Evolutionary conservation across 2,888 invertebrate genomes (phyloP).

Genomic region (Amphiduros pacificus): DNA sequence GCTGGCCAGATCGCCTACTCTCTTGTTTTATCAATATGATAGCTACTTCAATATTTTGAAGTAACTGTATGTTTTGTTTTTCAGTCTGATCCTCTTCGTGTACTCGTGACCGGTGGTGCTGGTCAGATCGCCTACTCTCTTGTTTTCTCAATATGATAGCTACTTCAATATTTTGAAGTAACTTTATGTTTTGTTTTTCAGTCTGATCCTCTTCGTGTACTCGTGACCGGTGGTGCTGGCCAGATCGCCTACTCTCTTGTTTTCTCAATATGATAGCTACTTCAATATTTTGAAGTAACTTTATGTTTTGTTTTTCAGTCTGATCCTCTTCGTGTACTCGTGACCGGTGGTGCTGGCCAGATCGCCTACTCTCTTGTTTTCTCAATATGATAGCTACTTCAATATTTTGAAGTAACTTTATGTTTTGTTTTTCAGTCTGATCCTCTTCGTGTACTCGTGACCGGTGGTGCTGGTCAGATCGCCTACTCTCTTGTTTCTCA

Average conservation of each 20-base stretch:
- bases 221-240: constrained; percentile 97
- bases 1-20: constrained; percentile 99
- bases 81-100: constrained; percentile 72
- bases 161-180: too few relatives aligned
- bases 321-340: constrained; percentile 82
- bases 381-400: too few relatives aligned
- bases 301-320: too few relatives aligned
- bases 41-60: too few relatives aligned
- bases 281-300: too few relatives aligned
- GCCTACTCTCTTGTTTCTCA: constrained; percentile 98
- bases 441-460: constrained; percentile 90
- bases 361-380: constrained; percentile 96
- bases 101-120: constrained; percentile 97
- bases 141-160: constrained; percentile 89
- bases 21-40: constrained; percentile 88
- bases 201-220: constrained; percentile 77
- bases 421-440: constrained; percentile 20
- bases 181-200: too few relatives aligned
- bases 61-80: too few relatives aligned
- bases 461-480: constrained; percentile 99
- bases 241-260: constrained; percentile 98
- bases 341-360: constrained; percentile 99
- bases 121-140: constrained; percentile 99
- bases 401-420: too few relatives aligned
- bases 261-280: too few relatives aligned